Evolutionary conservation across 2,113 vertebrate species (phyloP), one percentile per base, ranked within the genome.

Genomic region (Urocitellus parryii): DNA sequence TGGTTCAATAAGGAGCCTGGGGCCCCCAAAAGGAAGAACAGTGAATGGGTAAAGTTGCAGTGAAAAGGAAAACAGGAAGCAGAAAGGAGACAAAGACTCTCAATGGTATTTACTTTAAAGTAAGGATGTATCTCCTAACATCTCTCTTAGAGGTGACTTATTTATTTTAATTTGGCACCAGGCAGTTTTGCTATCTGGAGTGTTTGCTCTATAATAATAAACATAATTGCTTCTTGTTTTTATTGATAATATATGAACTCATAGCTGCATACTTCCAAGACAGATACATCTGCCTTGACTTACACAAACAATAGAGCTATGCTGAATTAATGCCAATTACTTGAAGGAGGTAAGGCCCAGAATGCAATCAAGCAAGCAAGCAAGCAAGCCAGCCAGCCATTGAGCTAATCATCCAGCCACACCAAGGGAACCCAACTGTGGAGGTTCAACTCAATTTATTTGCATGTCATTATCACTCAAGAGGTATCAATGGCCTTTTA

Each of bases 191-290:
- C 76, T 98, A 98, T 92, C 37, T 89, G 83, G 81, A 96, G 93
- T 94, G 94, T 97, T 63, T 89, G 79, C 73, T 77, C 53, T 32
- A 18, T 68, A 96, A 91, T 53, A 94, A 96, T 96, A 91, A 97
- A 96, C 87, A 76, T 95, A 97, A 97, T 85, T 96, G 88, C 81
- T 96, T 96, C 92, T 97, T 93, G 76, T 98, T 98, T 97, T 88
- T 79, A 78, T 68, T 65, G 6, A 78, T 84, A 95, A 94, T 1
- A 1, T 72, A 90, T 12, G 84, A 67, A 91, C 80, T 80, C 32
- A 93, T 17, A 96, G 56, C 74, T 90, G 12, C 14, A 96, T 12
- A 86, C 20, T n/a, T 17, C 20, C 56, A 6, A 73, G 82, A 45
- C 70, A 51, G 65, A 94, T 34, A 86, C 7, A 94, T 85, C 20